Conservation (phyloP, 2,797 vertebrate species). For the Sylvilagus floridanus region DNA sequence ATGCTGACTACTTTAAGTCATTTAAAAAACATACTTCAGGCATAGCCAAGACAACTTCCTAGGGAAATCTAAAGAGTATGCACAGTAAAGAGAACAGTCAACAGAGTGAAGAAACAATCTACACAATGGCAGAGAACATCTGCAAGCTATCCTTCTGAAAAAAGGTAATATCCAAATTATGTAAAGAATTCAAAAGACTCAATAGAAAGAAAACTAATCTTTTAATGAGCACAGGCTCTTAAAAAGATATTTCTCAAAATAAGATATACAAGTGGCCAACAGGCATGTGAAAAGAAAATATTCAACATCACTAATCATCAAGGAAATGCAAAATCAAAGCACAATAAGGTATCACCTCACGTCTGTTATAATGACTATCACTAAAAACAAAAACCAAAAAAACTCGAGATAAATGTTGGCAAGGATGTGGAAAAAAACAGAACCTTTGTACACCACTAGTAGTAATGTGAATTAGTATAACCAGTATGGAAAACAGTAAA, state of each 20-base stretch:
- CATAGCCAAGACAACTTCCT: not conserved
- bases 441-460: not conserved
- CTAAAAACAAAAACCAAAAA: not conserved
- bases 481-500: not conserved
- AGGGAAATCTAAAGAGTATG: not conserved
- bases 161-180: not conserved
- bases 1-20: not conserved
- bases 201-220: not conserved
- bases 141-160: not conserved
- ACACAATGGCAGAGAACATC: not conserved
- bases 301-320: not conserved
- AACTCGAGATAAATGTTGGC: not conserved
- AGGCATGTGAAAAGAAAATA: not conserved
- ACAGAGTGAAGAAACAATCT: not conserved
- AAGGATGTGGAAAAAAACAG: not conserved
- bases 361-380: not conserved
- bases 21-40: constrained; percentile 23
- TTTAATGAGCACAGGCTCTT: not conserved
- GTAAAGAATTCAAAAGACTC: not conserved
- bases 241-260: not conserved
- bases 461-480: not conserved
- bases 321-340: not conserved
- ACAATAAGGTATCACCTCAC: not conserved
- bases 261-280: not conserved
- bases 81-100: not conserved